Percentiles rank a stretch among this genome's conserved stretches.
Conservation (phyloP, 2,888 invertebrate species). For the Chrysolina haemoptera region DNA sequence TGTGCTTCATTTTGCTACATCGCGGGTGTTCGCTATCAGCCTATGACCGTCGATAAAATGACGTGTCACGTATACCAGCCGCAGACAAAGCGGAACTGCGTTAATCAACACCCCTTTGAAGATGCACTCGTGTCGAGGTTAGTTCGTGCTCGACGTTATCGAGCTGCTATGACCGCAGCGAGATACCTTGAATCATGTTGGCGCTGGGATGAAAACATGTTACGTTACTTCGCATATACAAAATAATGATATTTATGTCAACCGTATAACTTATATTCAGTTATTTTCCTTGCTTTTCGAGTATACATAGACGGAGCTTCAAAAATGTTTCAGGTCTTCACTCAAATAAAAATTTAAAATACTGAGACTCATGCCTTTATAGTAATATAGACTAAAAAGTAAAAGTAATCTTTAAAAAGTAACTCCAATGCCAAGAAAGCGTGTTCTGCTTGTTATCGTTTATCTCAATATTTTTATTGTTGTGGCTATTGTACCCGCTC, state of each 20-base stretch:
- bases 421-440: too few relatives aligned
- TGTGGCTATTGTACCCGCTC: too few relatives aligned
- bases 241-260: neutral
- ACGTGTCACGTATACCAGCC: slow-evolving; percentile 4
- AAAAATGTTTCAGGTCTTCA: too few relatives aligned
- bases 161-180: neutral
- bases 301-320: too few relatives aligned
- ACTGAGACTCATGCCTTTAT: too few relatives aligned
- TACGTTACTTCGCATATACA: neutral
- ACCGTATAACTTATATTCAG: too few relatives aligned
- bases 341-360: too few relatives aligned
- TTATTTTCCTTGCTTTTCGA: too few relatives aligned
- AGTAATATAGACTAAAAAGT: too few relatives aligned
- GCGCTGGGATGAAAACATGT: neutral
- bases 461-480: too few relatives aligned
- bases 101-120: neutral
- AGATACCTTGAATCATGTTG: neutral
- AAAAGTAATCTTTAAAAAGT: too few relatives aligned
- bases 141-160: neutral
- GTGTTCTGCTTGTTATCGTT: too few relatives aligned
- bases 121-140: neutral
- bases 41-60: neutral
- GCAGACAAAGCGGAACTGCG: neutral
- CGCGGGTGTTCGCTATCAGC: neutral
- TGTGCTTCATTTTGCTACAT: neutral